A percentile compares a stretch with the other conserved stretches of the same genome.
Evolutionary conservation across 2,888 invertebrate genomes (phyloP).

Genomic region (Scaptomyza cyrtandrae): DNA sequence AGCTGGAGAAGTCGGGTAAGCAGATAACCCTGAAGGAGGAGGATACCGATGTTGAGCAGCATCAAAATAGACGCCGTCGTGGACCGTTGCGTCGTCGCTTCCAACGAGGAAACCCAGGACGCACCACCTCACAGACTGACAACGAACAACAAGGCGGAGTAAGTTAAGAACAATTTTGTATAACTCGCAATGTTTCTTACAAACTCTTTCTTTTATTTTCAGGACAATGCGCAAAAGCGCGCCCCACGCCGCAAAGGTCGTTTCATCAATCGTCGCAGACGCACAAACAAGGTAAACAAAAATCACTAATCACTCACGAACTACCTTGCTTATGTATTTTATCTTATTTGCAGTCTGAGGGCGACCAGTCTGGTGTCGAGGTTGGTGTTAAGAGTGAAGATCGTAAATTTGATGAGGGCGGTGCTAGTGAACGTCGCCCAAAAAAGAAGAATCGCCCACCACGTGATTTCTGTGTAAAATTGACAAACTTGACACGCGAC

Average conservation of each 20-base stretch:
- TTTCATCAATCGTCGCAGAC: conserved; percentile 80
- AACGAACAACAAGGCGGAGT: conserved; percentile 81
- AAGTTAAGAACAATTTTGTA: conserved; percentile 24
- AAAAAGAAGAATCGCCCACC: conserved; percentile 73
- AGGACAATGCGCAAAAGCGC: conserved; percentile 74
- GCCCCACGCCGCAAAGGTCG: conserved; percentile 77
- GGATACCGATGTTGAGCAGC: conserved; percentile 89
- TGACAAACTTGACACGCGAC: conserved; percentile 90
- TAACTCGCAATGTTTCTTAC: neutral
- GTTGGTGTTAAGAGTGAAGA: conserved; percentile 81
- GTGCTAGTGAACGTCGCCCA: conserved; percentile 67
- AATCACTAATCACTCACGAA: neutral
- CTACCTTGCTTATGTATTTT: neutral
- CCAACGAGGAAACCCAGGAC: conserved; percentile 85
- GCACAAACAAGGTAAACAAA: conserved; percentile 78
- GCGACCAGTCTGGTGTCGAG: conserved; percentile 82
- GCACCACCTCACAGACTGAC: conserved; percentile 81
- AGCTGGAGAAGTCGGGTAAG: conserved; percentile 89
- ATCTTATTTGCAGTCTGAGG: conserved; percentile 76
- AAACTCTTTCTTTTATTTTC: neutral
- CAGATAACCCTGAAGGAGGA: conserved; percentile 88
- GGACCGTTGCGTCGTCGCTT: conserved; percentile 83
- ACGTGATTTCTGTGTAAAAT: conserved; percentile 85
- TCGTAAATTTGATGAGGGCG: conserved; percentile 71
- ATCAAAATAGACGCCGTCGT: conserved; percentile 84